phyloP scores from a whole-genome alignment of 2,888 invertebrate species.

The Miltochrista miniata region DNA sequence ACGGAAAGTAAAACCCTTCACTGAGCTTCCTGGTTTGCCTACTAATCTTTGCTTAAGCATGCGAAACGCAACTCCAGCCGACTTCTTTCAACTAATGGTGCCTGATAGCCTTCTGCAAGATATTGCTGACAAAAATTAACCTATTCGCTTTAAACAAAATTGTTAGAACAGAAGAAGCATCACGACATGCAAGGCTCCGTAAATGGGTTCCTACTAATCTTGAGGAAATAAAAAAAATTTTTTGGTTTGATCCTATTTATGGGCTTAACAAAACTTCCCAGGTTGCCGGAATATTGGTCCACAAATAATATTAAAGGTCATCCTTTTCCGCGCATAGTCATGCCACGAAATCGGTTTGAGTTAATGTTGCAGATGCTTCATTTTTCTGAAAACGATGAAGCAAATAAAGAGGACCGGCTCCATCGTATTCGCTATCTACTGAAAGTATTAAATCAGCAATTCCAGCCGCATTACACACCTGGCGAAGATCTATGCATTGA shows the following conservation, averaged over 20 bases:
- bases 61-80: slow-evolving; percentile 10
- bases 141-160: slow-evolving; percentile 18
- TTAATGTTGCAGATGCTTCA: slow-evolving; percentile 6
- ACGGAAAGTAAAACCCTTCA: neutral
- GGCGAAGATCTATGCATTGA: slow-evolving; percentile 12
- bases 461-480: slow-evolving; percentile 4
- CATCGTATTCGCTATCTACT: slow-evolving; percentile 4
- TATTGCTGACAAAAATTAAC: slow-evolving; percentile 14
- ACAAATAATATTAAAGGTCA: slow-evolving; percentile 32
- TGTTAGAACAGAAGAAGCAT: neutral
- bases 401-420: neutral
- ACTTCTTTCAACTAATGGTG: slow-evolving; percentile 22
- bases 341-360: slow-evolving; percentile 41
- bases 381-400: slow-evolving; percentile 1
- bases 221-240: slow-evolving; percentile 36
- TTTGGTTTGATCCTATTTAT: slow-evolving; percentile 42
- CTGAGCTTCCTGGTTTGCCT: neutral
- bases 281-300: slow-evolving; percentile 42
- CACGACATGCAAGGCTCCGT: slow-evolving; percentile 10
- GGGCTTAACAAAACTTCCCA: slow-evolving; percentile 39
- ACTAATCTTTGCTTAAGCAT: slow-evolving; percentile 2
- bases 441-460: slow-evolving; percentile 3
- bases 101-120: slow-evolving; percentile 3
- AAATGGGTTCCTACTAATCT: slow-evolving; percentile 32
- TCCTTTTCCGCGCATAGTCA: slow-evolving; percentile 32